phyloP scores from a whole-genome alignment of 2,113 vertebrate genomes.

The Tyto alba region DNA sequence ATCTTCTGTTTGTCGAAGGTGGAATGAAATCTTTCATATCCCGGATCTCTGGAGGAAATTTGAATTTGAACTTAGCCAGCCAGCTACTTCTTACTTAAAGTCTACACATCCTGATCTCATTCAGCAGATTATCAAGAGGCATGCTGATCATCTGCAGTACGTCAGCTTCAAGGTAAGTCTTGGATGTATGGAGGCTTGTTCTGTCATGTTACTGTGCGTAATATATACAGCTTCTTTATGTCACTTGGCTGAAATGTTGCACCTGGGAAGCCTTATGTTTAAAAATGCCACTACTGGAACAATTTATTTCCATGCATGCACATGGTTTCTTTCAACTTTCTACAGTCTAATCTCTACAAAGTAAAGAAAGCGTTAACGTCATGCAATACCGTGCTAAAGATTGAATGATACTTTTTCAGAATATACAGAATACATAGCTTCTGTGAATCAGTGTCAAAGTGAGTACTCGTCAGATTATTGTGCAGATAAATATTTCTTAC shows the following conservation, averaged over 20 bases:
- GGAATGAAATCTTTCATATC: slow-evolving; percentile 89
- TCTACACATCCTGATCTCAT: slow-evolving; percentile 90
- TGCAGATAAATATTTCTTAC: background rate
- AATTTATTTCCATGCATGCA: background rate
- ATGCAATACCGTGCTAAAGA: background rate
- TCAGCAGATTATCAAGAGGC: slow-evolving; percentile 90
- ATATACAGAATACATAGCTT: background rate
- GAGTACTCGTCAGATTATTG: background rate
- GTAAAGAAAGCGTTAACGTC: accelerated
- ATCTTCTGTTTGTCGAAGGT: slow-evolving; percentile 83
- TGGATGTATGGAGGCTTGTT: background rate
- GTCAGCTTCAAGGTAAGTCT: slow-evolving; percentile 86
- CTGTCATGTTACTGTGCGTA: background rate
- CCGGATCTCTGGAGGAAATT: slow-evolving; percentile 90
- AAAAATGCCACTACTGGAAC: background rate
- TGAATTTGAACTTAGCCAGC: slow-evolving; percentile 90
- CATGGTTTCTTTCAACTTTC: accelerated
- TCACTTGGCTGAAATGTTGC: background rate
- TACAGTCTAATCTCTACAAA: background rate
- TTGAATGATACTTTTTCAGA: background rate
- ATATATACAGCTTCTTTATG: background rate
- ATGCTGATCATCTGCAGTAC: slow-evolving; percentile 85
- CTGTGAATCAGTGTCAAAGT: background rate
- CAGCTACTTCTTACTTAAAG: slow-evolving; percentile 86
- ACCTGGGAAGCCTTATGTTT: background rate